Base-by-base conservation (phyloP, 2,113 vertebrate species). In the Orycteropus afer region DNA sequence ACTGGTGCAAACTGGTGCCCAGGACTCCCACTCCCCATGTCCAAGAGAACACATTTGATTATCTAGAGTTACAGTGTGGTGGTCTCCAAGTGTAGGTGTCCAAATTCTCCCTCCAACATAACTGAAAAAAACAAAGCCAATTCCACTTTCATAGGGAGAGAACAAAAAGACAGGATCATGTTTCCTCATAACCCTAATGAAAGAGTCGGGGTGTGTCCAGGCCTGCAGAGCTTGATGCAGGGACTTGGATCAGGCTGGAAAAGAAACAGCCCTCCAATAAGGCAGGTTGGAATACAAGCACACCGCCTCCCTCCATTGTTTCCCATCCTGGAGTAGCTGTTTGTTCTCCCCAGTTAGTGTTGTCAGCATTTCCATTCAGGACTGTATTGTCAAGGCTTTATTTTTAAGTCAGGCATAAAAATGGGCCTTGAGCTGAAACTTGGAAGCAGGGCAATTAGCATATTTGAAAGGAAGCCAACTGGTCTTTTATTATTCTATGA, bases 331-430 rank as follows among this genome's bases (percentile, higher is more conserved):
- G 74, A 83, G 74, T 13, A n/a, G 76, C 23, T 57, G 42, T 51
- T 89, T 59, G 22, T 88, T 63, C 74, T 90, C 80, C 69, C 3
- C 11, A 22, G 27, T 47, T 25, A 42, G 69, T 76, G 20, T 34
- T 78, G 84, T 87, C 91, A 96, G 91, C 77, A 71, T 92, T 86
- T 92, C 88, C 77, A 76, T 82, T 84, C 61, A 93, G 55, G 82
- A 65, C 74, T 7, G 1, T 18, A 25, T 53, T 73, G 20, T 81
- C 74, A 47, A 61, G 73, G 15, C 77, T 97, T 93, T 86, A 63
- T 91, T 84, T 91, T 94, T 91, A 93, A 97, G 78, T 82, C 93
- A 93, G 86, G 82, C 94, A 89, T 93, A 81, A 90, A 97, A 94
- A 86, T 10, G 25, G 55, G 85, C 81, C 77, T 93, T 87, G 94